Base-by-base conservation (phyloP, 2,797 vertebrate genomes). In the Acrocephalus scirpaceus region DNA sequence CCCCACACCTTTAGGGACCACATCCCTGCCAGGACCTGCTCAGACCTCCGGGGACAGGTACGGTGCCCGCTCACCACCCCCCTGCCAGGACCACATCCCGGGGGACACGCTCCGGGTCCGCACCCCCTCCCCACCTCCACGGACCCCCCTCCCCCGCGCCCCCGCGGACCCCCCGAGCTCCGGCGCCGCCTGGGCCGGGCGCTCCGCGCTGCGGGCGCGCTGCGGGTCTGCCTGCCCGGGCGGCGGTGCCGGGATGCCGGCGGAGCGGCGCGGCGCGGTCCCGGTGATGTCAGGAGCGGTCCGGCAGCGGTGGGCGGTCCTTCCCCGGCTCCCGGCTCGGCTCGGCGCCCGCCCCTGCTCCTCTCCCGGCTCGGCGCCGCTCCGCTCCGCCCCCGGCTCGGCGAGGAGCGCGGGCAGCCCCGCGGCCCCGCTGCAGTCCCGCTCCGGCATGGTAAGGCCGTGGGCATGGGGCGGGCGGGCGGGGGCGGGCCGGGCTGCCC, bases 381-480 rank as follows among this genome's bases (percentile, higher is more conserved):
- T 71, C 88, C 60, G 85, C 90, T 84, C 86, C 90, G 79, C 77
- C 78, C 77, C 90, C 83, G 90, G 74, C 74, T 51, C 30, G 36
- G 74, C 74, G 9, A 5, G 74, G 76, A 71, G 86, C 81, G 91
- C 91, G 86, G 91, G 78, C 85, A 93, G 57, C 92, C 82, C 84
- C 78, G 77, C 94, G 80, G 91, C 80, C 64, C 42, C 91, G 95
- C 94, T 86, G 95, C 95, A 94, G 94, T 90, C 75, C 88, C 84
- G 86, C 91, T 91, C 84, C 93, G 85, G 81, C 86, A 93, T 93
- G 95, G 95, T 96, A 95, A 96, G 95, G 86, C 91, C 80, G 80
- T 83, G 90, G 90, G 84, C 72, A 67, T 16, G n/a, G 82, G 76
- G 54, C 32, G 74, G 45, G 45, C 25, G 56, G 64, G 44, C 27